A percentile compares a stretch with the other conserved stretches of the same genome.
phyloP scores from a whole-genome alignment of 2,113 vertebrate species.

The Ciconia maguari region DNA sequence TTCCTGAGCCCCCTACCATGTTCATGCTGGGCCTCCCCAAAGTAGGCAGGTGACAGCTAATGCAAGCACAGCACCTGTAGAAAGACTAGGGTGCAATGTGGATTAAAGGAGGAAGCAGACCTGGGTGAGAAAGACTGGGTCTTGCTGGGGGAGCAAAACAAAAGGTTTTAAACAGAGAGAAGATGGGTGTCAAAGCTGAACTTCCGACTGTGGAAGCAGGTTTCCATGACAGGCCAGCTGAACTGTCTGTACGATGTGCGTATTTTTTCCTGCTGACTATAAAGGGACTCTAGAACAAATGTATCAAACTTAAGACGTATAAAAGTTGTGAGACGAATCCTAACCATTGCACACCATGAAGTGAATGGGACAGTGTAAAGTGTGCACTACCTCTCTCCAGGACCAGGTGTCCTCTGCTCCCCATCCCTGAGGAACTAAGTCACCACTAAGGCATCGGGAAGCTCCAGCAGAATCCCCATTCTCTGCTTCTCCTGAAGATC shows the following conservation, averaged over 20 bases:
- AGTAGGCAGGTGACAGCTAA: neutral
- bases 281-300: neutral
- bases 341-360: neutral
- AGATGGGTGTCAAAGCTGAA: neutral
- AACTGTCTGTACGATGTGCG: neutral
- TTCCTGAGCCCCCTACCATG: neutral
- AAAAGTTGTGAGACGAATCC: neutral
- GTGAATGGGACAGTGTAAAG: neutral
- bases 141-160: neutral
- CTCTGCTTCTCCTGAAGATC: neutral
- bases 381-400: no score
- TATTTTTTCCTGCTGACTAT: neutral
- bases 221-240: neutral
- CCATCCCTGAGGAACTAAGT: neutral
- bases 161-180: neutral
- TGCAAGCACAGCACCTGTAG: neutral
- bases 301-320: neutral
- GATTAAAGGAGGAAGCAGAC: neutral
- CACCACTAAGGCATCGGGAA: neutral
- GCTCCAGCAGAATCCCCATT: neutral
- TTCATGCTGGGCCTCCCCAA: neutral
- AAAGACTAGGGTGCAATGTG: neutral
- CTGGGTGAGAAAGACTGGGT: neutral
- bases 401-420: neutral
- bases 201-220: neutral